These are phyloP conservation scores for Rhizoglyphus robini DNA, from an alignment of 1,140 invertebrate species.

Conservation along the genomic window DNA sequence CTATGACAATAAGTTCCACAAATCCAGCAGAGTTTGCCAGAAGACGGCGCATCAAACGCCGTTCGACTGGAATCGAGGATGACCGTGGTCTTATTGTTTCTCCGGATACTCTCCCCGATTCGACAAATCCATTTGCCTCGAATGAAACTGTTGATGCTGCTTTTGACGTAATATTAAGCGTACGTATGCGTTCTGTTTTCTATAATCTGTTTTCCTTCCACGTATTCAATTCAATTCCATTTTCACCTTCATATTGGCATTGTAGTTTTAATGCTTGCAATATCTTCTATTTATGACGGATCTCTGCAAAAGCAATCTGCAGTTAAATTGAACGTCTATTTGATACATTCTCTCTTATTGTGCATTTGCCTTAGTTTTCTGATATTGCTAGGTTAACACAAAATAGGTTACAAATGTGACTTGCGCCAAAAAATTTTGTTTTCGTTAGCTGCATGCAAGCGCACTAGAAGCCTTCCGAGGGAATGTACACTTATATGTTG, in stretches of 20 bases:
- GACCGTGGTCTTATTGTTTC: conserved; percentile 1
- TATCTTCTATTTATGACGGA: no score
- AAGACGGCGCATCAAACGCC: conserved; percentile 3
- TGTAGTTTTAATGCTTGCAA: no score
- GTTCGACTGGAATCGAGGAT: conserved; percentile 17
- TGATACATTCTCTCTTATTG: no score
- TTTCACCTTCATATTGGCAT: not conserved
- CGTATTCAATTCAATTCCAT: not conserved
- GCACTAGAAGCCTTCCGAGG: no score
- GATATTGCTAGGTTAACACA: no score
- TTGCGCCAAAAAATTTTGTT: conserved; percentile 14
- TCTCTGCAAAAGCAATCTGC: no score
- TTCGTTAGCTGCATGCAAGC: conserved; percentile 4
- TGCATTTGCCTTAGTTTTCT: no score
- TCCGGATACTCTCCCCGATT: not conserved
- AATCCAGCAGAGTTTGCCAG: not conserved
- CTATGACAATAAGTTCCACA: not conserved
- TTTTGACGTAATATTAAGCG: not conserved
- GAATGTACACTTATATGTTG: not conserved
- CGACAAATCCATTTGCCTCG: not conserved
- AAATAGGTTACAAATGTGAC: conserved; percentile 12
- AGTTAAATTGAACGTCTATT: no score
- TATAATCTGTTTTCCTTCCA: not conserved
- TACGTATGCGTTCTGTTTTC: no score
- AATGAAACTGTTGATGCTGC: not conserved